phyloP scores from a whole-genome alignment of 2,888 invertebrate species.

The Oegoconia quadripuncta region DNA sequence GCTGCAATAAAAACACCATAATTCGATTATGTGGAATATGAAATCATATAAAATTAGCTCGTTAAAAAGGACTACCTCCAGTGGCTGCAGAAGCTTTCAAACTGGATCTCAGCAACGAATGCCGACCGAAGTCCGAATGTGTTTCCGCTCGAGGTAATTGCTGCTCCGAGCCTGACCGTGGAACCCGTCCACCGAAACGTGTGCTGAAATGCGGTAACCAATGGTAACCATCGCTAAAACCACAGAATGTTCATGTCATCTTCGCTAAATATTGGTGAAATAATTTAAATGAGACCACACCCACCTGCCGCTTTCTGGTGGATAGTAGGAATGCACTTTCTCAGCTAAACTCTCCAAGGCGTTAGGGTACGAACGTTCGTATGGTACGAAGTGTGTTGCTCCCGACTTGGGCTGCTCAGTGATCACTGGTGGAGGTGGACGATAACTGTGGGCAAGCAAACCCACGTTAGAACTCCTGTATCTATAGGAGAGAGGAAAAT shows the following conservation, averaged over 20 bases:
- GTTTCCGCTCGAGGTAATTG: conserved; percentile 91
- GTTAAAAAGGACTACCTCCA: conserved; percentile 55
- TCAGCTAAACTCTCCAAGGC: conserved; percentile 95
- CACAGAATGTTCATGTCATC: conserved; percentile 35
- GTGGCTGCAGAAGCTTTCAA: conserved; percentile 82
- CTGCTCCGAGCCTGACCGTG: conserved; percentile 95
- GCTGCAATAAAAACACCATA: conserved; percentile 38
- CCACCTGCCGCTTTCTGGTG: conserved; percentile 62
- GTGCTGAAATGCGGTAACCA: conserved; percentile 39
- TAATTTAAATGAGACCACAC: conserved; percentile 2
- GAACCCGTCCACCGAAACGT: conserved; percentile 79
- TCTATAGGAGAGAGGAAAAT: no score
- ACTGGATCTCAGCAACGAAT: conserved; percentile 89
- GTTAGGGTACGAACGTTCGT: conserved; percentile 91
- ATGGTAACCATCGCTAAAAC: conserved; percentile 15
- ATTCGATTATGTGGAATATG: no score
- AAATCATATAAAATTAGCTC: no score
- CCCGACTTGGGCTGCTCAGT: conserved; percentile 93
- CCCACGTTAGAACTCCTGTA: no score
- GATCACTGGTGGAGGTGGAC: conserved; percentile 92
- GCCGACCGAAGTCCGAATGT: conserved; percentile 90
- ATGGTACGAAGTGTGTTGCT: conserved; percentile 90
- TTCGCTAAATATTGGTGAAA: conserved; percentile 27
- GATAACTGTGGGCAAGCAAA: conserved; percentile 75
- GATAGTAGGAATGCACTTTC: conserved; percentile 93